These are phyloP conservation scores for Frieseomelitta varia DNA, from an alignment of 1,140 invertebrate genomes.

Conservation along the genomic window DNA sequence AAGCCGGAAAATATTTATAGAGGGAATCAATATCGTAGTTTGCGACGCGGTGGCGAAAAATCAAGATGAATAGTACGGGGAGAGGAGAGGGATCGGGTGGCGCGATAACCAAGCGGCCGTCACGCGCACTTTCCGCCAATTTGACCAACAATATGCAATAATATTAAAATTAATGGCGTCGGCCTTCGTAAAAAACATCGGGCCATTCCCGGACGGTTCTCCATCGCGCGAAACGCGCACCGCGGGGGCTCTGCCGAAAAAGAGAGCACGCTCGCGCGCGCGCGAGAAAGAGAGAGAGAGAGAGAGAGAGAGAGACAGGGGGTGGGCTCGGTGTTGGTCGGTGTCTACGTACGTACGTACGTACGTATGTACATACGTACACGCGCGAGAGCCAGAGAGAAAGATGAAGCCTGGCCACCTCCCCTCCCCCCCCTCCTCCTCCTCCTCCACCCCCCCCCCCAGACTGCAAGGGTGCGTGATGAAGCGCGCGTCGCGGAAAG, in stretches of 20 bases:
- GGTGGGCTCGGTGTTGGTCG: too few species aligned
- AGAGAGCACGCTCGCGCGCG: neutral
- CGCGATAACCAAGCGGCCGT: constrained; percentile 61
- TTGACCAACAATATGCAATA: constrained; percentile 74
- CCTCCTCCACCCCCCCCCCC: too few species aligned
- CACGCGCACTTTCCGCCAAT: constrained; percentile 67
- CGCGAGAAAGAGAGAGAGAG: too few species aligned
- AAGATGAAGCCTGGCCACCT: constrained; percentile 22
- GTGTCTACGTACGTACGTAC: too few species aligned
- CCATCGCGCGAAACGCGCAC: neutral
- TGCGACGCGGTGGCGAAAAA: constrained; percentile 51
- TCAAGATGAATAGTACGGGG: constrained; percentile 64
- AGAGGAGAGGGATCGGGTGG: constrained; percentile 9
- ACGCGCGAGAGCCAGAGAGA: constrained; percentile 12
- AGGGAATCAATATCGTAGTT: constrained; percentile 62
- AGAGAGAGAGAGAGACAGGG: too few species aligned
- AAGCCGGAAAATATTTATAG: constrained; percentile 49
- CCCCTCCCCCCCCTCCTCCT: too few species aligned
- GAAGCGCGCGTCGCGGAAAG: constrained; percentile 43
- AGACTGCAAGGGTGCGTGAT: constrained; percentile 23
- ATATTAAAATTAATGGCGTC: constrained; percentile 74
- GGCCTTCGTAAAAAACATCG: constrained; percentile 67
- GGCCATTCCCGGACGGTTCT: neutral
- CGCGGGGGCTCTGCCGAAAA: neutral
- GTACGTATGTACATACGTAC: neutral